Base-by-base conservation (phyloP, 1,140 invertebrate species). In the Berghia stephanieae region DNA sequence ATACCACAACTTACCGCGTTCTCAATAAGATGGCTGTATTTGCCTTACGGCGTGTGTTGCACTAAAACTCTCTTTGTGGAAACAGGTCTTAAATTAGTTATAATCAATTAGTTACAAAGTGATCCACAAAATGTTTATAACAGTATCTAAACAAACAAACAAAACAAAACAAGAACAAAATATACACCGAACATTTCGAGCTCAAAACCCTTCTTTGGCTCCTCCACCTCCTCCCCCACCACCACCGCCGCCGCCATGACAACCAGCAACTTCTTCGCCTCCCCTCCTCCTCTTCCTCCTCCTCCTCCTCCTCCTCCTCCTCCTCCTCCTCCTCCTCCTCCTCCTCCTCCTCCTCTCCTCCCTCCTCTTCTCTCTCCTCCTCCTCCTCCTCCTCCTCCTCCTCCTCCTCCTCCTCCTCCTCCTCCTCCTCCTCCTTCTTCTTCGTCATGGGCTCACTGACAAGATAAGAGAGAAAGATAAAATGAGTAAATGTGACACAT, bases 361-460 rank as follows among this genome's bases (percentile, higher is more conserved):
- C 24, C 6, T 6, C 21, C 18, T 8, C 27, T 27, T 63, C 8
- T 63, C 57, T 63, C n/a, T n/a, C n/a, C 0, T 16, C 4, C 6
- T 31, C 27, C 60, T 27, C 38, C 27, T 5, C 36, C 2, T n/a
- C 71, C n/a, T 74, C 36, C 3, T 21, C 31, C 16, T 31, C 71
- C 31, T n/a, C 34, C 71, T 74, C 49, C 49, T n/a, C 13, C 71
- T 60, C 71, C 40, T 57, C 71, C 8, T 57, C 27, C 8, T 34
- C 71, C 18, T 16, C 46, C 6, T 74, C n/a, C 40, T 42, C 55
- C 16, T 36, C 18, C 34, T 44, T 34, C 60, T 68, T 21, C 38
- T 43, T 10, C 49, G 44, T 44, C 24, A 42, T n/a, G 68, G 0
- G 13, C 3, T 2, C 21, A 46, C 68, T 44, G 38, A 2, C 0